A percentile compares a stretch with the other conserved stretches of the same genome.
phyloP scores from a whole-genome alignment of 1,140 invertebrate genomes.

The Plutomurus gul region DNA sequence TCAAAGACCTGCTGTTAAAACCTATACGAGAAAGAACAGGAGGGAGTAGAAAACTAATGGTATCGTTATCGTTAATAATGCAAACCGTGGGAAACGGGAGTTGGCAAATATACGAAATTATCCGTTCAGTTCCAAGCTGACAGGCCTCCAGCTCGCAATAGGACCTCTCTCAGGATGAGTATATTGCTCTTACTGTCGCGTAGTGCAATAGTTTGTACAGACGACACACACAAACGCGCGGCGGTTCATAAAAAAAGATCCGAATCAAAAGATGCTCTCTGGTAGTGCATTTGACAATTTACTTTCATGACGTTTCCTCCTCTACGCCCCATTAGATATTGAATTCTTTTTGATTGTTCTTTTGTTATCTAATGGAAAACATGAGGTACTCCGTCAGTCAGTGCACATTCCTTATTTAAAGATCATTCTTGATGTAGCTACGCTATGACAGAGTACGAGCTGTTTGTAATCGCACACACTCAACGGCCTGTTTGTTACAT shows the following conservation, averaged over 20 bases:
- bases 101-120: slow-evolving; percentile 37
- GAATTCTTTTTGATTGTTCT: slow-evolving; percentile 9
- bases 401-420: no score
- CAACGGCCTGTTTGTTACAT: no score
- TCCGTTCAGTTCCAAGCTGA: slow-evolving; percentile 6
- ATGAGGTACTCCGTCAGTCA: no score
- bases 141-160: no score
- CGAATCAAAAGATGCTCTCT: not conserved
- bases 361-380: no score
- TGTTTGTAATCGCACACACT: no score
- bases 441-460: no score
- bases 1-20: no score
- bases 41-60: slow-evolving; percentile 18
- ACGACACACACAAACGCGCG: no score
- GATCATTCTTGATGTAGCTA: no score
- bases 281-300: slow-evolving; percentile 2
- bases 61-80: slow-evolving; percentile 26
- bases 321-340: slow-evolving; percentile 6
- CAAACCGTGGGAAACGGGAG: slow-evolving; percentile 48
- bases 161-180: no score
- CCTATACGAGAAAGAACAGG: no score
- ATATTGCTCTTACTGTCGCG: not conserved
- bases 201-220: not conserved
- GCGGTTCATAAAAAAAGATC: slow-evolving; percentile 12
- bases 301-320: slow-evolving; percentile 1